Conservation (phyloP, 2,888 invertebrate species). For the Malacosoma neustria region DNA sequence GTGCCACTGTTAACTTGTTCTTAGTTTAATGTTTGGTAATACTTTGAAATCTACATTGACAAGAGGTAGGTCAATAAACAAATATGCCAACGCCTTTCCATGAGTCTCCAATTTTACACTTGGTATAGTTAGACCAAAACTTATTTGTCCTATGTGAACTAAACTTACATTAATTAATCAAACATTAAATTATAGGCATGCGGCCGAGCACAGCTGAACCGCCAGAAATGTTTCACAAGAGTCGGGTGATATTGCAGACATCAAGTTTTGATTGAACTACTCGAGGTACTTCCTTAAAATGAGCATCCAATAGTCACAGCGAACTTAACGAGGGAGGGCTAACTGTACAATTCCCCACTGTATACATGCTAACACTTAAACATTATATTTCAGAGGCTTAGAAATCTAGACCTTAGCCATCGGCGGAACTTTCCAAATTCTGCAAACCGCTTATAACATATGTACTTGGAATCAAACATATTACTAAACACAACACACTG, state of each 20-base stretch:
- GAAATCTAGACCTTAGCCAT: slow-evolving; percentile 66
- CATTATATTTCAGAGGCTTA: slow-evolving; percentile 69
- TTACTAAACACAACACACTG: slow-evolving; percentile 32
- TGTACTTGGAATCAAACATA: slow-evolving; percentile 39
- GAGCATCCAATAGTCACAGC: slow-evolving; percentile 70
- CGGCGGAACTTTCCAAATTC: slow-evolving; percentile 70
- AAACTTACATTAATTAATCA: slow-evolving; percentile 19
- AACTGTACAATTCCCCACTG: slow-evolving; percentile 74
- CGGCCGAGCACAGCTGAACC: background rate
- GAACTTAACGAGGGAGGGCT: slow-evolving; percentile 74
- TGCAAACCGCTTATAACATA: slow-evolving; percentile 43
- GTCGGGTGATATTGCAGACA: slow-evolving; percentile 41
- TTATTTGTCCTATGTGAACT: slow-evolving; percentile 46
- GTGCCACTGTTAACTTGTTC: slow-evolving; percentile 16
- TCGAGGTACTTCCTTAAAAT: slow-evolving; percentile 53
- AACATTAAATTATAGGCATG: background rate
- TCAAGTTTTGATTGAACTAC: slow-evolving; percentile 64
- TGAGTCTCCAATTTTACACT: slow-evolving; percentile 70
- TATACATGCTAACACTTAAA: slow-evolving; percentile 74
- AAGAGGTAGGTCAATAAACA: slow-evolving; percentile 70
- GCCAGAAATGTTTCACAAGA: slow-evolving; percentile 14
- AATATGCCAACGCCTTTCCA: slow-evolving; percentile 50
- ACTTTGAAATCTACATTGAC: slow-evolving; percentile 70
- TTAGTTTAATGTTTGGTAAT: slow-evolving; percentile 69
- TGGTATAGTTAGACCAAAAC: slow-evolving; percentile 60